Percentiles rank a stretch among this genome's conserved stretches.
phyloP scores from a whole-genome alignment of 2,888 invertebrate species.

The Timema podura region DNA sequence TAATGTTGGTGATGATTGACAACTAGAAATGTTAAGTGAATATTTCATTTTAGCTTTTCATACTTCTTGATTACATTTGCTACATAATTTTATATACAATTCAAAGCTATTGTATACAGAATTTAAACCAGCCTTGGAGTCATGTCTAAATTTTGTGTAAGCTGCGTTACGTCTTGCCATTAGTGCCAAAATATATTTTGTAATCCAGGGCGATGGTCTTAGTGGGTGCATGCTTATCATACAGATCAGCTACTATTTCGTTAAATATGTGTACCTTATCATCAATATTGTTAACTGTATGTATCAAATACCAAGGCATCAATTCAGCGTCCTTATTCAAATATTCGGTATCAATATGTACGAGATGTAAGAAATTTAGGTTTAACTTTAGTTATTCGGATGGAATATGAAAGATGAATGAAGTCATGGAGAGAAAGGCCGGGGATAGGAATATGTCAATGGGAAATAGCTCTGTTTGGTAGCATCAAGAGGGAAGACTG shows the following conservation, averaged over 20 bases:
- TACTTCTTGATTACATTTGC: not conserved
- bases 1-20: not conserved
- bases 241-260: not conserved
- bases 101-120: not conserved
- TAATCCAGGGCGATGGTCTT: conserved; percentile 16
- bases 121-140: not conserved
- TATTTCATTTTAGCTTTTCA: not conserved
- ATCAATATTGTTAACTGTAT: not conserved
- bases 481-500: conserved; percentile 8
- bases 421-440: not conserved
- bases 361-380: conserved; percentile 5
- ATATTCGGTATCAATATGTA: not conserved
- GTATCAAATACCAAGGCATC: not conserved
- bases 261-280: not conserved
- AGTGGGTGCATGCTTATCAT: not conserved
- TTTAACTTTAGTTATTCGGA: not conserved
- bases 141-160: not conserved
- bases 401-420: not conserved
- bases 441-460: conserved; percentile 5
- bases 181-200: not conserved
- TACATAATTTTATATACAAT: not conserved
- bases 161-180: conserved; percentile 14
- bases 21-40: not conserved
- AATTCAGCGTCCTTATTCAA: not conserved
- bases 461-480: not conserved